Conservation (phyloP, 2,113 vertebrate genomes). For the Cardinalis cardinalis region DNA sequence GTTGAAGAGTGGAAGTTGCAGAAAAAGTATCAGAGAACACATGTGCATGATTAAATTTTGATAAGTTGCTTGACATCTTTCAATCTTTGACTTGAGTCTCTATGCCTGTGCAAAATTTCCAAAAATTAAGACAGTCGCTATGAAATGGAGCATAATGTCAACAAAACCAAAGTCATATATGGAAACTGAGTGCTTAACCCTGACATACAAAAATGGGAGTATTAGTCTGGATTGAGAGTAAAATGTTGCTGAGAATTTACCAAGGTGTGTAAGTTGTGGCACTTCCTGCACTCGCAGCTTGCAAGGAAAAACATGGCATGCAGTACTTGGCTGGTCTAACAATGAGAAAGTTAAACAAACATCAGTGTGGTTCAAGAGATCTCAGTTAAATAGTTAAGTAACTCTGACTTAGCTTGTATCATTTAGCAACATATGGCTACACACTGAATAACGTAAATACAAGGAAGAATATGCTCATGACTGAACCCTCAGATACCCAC, state of each 20-base stretch:
- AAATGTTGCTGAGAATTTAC: background rate
- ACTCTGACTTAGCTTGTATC: background rate
- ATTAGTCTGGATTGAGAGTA: background rate
- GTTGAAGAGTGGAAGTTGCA: fast-evolving
- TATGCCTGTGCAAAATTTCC: background rate
- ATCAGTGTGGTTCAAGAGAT: background rate
- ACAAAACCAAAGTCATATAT: background rate
- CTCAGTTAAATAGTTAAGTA: background rate
- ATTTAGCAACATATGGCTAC: background rate
- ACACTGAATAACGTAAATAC: background rate
- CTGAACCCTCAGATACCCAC: background rate
- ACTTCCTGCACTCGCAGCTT: background rate
- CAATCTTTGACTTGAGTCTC: background rate
- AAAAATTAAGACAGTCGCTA: background rate
- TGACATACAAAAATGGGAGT: background rate
- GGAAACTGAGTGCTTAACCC: background rate
- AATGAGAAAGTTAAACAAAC: background rate
- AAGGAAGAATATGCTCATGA: background rate
- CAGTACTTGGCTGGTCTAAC: background rate
- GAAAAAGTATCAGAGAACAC: background rate
- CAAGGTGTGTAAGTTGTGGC: background rate
- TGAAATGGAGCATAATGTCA: background rate
- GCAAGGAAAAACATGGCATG: background rate
- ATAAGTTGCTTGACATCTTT: background rate
- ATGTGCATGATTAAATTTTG: background rate